Conservation (phyloP, 2,113 vertebrate genomes). For the Felis catus region DNA sequence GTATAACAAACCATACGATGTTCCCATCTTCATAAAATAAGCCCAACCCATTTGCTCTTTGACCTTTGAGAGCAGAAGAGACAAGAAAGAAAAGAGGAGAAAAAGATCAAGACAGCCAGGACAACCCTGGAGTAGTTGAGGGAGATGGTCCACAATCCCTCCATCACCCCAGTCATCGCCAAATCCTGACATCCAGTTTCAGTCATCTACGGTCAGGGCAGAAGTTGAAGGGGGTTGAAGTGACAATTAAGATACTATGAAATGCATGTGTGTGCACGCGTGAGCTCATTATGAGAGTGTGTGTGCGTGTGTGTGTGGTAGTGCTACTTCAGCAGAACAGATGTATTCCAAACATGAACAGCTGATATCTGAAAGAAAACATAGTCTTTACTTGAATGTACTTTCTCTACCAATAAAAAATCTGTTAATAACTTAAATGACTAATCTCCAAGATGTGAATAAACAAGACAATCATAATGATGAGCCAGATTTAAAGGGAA, state of each 20-base stretch:
- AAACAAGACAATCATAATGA: not conserved
- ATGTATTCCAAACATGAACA: not conserved
- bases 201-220: not conserved
- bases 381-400: not conserved
- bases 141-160: not conserved
- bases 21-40: not conserved
- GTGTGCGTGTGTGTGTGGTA: not conserved
- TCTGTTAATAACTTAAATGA: not conserved
- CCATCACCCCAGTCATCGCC: not conserved
- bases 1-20: not conserved
- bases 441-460: conserved; percentile 6
- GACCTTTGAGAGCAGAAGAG: not conserved
- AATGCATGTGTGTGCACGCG: not conserved
- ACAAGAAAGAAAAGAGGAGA: not conserved
- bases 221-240: not conserved
- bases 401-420: not conserved
- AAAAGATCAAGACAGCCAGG: not conserved
- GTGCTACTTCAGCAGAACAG: not conserved
- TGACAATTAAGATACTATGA: not conserved
- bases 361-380: conserved; percentile 1
- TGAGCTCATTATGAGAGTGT: not conserved
- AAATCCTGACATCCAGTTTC: not conserved
- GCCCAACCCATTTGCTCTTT: not conserved
- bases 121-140: accelerated
- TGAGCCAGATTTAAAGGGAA: not conserved